Evolutionary conservation across 2,888 invertebrate genomes (phyloP).

Genomic region (Eucriotettix oculatus): DNA sequence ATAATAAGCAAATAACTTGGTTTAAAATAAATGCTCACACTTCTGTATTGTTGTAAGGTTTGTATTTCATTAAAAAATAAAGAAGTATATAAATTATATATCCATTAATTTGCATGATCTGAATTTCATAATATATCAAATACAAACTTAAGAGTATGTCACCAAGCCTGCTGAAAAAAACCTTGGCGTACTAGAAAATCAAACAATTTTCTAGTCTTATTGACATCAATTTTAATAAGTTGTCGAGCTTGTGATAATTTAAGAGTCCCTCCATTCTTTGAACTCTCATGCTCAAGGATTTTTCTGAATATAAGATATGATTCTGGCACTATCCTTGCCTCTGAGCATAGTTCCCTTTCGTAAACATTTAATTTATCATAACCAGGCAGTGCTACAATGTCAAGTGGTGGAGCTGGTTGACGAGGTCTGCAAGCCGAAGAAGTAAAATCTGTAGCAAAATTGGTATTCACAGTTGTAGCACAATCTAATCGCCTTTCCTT

Average conservation of each 20-base stretch:
- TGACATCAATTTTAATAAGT: slow-evolving; percentile 79
- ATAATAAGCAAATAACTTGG: too few relatives aligned
- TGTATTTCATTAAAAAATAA: too few relatives aligned
- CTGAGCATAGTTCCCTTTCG: slow-evolving; percentile 64
- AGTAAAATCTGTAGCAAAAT: background rate
- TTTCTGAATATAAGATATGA: slow-evolving; percentile 65
- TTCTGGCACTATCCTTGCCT: slow-evolving; percentile 54
- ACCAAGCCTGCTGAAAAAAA: slow-evolving; percentile 40
- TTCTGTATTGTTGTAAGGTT: too few relatives aligned
- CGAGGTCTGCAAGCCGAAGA: background rate
- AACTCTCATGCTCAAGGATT: slow-evolving; percentile 55
- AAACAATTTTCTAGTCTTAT: slow-evolving; percentile 66
- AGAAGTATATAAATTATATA: too few relatives aligned
- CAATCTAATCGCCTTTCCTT: slow-evolving; percentile 28
- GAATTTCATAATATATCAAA: background rate
- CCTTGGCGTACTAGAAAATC: slow-evolving; percentile 58
- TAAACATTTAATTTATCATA: slow-evolving; percentile 51
- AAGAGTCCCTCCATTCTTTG: slow-evolving; percentile 48
- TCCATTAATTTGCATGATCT: too few relatives aligned
- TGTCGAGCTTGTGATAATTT: slow-evolving; percentile 65
- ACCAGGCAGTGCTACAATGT: slow-evolving; percentile 58
- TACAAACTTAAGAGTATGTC: background rate
- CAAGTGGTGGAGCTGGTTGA: slow-evolving; percentile 33
- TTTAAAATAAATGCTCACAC: too few relatives aligned
- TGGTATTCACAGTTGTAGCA: slow-evolving; percentile 6